A percentile compares a stretch with the other conserved stretches of the same genome.
phyloP scores from a whole-genome alignment of 2,888 invertebrate genomes.

The Notodromas monacha region DNA sequence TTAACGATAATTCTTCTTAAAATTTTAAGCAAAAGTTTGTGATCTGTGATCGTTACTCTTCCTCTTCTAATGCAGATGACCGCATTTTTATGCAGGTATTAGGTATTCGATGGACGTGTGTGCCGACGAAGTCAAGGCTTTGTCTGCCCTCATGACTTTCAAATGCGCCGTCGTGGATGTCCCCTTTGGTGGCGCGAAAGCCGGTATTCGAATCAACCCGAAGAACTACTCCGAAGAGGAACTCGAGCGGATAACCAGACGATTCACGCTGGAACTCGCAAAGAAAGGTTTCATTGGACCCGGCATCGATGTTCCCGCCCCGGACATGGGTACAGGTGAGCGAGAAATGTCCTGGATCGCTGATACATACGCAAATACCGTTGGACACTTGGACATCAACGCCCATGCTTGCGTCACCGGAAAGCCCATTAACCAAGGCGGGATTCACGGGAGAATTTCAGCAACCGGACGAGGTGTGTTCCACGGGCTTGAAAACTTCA shows the following conservation, averaged over 20 bases:
- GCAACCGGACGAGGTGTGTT: conserved; percentile 88
- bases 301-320: conserved; percentile 1
- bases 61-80: no score
- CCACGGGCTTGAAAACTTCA: conserved; percentile 71
- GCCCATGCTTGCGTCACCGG: conserved; percentile 88
- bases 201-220: neutral
- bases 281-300: neutral
- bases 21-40: no score
- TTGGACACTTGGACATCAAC: conserved; percentile 54
- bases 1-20: no score
- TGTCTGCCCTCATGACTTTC: neutral
- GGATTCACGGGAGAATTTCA: conserved; percentile 78
- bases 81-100: no score
- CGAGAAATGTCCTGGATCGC: conserved; percentile 1
- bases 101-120: neutral
- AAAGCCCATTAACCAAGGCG: conserved; percentile 80
- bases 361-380: neutral
- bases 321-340: neutral
- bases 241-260: neutral
- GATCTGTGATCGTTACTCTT: no score
- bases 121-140: neutral
- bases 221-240: neutral
- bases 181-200: neutral
- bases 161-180: conserved; percentile 1
- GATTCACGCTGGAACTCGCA: neutral